Evolutionary conservation across 2,113 vertebrate genomes (phyloP).

Genomic region (Theropithecus gelada): DNA sequence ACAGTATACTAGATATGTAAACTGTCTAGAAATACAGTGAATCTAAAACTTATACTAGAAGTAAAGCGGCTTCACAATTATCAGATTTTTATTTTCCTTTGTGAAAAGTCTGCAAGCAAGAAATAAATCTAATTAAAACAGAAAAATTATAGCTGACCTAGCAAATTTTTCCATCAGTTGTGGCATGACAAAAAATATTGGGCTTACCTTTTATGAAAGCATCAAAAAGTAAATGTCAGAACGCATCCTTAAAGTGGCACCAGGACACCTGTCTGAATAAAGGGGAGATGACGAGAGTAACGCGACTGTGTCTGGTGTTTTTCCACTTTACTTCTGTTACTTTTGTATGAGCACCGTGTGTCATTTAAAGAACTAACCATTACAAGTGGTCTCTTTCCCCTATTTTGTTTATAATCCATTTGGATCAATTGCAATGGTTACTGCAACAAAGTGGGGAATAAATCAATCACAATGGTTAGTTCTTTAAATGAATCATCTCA

Average conservation of each 20-base stretch:
- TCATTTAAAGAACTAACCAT: neutral
- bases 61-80: neutral
- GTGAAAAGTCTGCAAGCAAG: neutral
- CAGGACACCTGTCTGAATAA: neutral
- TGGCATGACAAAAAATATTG: neutral
- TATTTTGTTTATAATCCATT: no score
- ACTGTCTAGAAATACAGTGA: neutral
- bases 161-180: neutral
- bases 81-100: neutral
- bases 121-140: neutral
- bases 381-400: no score
- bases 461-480: neutral
- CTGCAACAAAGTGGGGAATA: neutral
- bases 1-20: neutral
- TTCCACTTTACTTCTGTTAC: neutral
- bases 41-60: neutral
- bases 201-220: neutral
- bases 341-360: neutral
- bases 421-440: no score
- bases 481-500: neutral
- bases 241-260: neutral
- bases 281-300: neutral
- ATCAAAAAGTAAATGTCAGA: neutral
- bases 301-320: neutral
- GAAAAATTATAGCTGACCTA: neutral